Percentiles rank a stretch among this genome's conserved stretches.
Evolutionary conservation across 2,113 vertebrate species (phyloP).

Genomic region (Eublepharis macularius): DNA sequence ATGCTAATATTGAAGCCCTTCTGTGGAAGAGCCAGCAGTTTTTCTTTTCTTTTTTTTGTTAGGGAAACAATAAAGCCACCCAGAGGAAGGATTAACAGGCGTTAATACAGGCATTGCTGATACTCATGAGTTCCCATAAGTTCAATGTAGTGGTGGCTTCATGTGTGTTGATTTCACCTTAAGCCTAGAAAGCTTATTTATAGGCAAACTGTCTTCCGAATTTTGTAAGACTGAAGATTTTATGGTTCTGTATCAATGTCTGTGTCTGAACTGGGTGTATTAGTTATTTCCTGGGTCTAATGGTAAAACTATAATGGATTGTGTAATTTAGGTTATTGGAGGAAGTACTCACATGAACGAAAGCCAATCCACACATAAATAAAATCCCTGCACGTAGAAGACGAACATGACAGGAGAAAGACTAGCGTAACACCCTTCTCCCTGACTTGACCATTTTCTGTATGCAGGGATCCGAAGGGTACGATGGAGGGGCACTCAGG

Average conservation of each 20-base stretch:
- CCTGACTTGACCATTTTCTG: no score
- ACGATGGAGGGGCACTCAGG: no score
- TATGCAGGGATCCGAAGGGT: no score
- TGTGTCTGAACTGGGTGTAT: neutral
- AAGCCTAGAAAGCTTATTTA: conserved; percentile 57
- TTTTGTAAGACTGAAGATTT: conserved; percentile 58
- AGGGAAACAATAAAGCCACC: neutral
- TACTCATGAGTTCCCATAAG: conserved; percentile 50
- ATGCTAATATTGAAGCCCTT: neutral
- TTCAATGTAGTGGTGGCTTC: conserved; percentile 46
- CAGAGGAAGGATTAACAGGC: conserved; percentile 35
- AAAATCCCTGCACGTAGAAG: neutral
- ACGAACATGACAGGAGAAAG: no score
- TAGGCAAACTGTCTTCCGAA: conserved; percentile 57
- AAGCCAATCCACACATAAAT: no score
- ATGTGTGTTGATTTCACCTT: conserved; percentile 65
- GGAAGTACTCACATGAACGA: no score
- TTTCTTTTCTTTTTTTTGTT: neutral
- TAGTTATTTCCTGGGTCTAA: no score
- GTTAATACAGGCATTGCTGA: neutral
- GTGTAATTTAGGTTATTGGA: no score
- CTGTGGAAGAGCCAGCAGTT: neutral
- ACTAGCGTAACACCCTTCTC: no score
- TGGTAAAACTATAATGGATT: no score
- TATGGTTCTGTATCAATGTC: neutral